Percentiles rank a stretch among this genome's conserved stretches.
Evolutionary conservation across 1,140 invertebrate species (phyloP).

Genomic region (Popillia japonica): DNA sequence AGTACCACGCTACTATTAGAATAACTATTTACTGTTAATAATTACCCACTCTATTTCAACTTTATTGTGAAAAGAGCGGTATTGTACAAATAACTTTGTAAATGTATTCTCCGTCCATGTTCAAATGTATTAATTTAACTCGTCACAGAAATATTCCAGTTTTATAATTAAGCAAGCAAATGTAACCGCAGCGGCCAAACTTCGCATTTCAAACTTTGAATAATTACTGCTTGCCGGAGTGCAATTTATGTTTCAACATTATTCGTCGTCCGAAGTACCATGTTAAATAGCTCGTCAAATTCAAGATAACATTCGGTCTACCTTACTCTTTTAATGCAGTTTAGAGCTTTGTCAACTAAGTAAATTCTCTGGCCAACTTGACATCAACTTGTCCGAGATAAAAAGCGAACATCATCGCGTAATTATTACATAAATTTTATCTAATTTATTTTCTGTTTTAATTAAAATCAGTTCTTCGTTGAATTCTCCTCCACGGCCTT

Average conservation of each 20-base stretch:
- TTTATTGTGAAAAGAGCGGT: too few species aligned
- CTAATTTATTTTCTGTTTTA: constrained; percentile 26
- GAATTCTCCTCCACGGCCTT: too few species aligned
- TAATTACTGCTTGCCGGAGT: background rate
- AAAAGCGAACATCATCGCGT: background rate
- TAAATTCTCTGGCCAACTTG: background rate
- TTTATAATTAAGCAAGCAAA: too few species aligned
- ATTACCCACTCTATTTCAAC: too few species aligned
- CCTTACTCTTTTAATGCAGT: constrained; percentile 4
- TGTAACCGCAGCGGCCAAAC: background rate
- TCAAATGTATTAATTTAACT: too few species aligned
- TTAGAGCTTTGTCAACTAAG: background rate
- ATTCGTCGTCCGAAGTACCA: background rate
- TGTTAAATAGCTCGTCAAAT: constrained; percentile 10
- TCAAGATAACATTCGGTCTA: constrained; percentile 10
- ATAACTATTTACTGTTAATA: too few species aligned
- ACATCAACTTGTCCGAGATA: background rate
- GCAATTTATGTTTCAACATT: constrained; percentile 11
- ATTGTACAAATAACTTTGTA: too few species aligned
- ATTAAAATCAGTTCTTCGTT: constrained; percentile 22
- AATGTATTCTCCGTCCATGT: too few species aligned
- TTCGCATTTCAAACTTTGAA: constrained; percentile 2
- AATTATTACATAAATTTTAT: constrained; percentile 19
- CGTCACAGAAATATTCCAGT: too few species aligned
- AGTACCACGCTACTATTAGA: too few species aligned